These are phyloP conservation scores for Danio kyathit DNA, from an alignment of 2,797 vertebrate genomes.

Conservation along the genomic window DNA sequence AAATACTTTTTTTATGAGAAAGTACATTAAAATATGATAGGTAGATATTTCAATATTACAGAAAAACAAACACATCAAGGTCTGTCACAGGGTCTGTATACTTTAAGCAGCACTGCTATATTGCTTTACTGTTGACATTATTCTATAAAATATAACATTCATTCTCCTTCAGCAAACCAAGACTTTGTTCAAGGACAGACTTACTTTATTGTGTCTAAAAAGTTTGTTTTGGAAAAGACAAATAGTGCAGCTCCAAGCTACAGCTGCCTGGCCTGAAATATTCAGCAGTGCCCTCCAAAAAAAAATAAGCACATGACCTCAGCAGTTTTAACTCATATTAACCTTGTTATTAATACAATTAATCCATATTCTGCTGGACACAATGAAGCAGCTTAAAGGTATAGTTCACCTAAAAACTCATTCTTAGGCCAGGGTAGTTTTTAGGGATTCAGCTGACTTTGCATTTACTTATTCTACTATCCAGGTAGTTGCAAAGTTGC, in stretches of 20 bases:
- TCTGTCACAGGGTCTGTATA: not conserved
- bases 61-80: not conserved
- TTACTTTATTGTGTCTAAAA: slow-evolving; percentile 18
- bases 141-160: not conserved
- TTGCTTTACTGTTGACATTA: not conserved
- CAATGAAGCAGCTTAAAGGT: not conserved
- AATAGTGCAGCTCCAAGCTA: slow-evolving; percentile 30
- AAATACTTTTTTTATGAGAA: no score
- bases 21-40: no score
- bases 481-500: no score
- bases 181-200: not conserved
- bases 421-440: no score
- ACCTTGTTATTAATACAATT: slow-evolving; percentile 4
- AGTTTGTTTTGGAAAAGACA: slow-evolving; percentile 14
- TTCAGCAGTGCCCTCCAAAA: slow-evolving; percentile 22
- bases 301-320: slow-evolving; percentile 9
- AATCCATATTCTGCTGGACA: not conserved
- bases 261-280: slow-evolving; percentile 6
- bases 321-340: slow-evolving; percentile 15
- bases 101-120: not conserved
- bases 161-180: slow-evolving; percentile 14
- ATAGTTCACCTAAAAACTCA: not conserved
- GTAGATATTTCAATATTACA: no score
- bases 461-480: no score
- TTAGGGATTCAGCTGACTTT: no score